phyloP scores from a whole-genome alignment of 1,140 invertebrate species.

The Euwallacea similis region DNA sequence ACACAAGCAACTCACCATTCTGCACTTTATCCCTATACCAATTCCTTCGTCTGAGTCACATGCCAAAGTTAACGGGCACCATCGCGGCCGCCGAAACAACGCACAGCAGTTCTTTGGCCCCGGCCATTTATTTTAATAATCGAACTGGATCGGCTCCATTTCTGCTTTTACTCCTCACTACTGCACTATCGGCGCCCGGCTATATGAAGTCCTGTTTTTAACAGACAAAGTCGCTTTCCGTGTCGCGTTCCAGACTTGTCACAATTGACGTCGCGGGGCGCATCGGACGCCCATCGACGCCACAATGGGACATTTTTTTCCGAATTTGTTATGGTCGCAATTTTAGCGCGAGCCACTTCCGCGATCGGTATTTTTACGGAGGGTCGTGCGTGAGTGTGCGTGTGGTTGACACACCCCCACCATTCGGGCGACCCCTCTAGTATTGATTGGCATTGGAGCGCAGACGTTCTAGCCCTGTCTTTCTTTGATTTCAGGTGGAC shows the following conservation, averaged over 20 bases:
- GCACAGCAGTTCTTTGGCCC: slow-evolving; percentile 9
- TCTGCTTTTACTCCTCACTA: background rate
- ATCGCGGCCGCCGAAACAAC: background rate
- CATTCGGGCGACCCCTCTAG: slow-evolving; percentile 22
- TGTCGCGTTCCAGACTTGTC: background rate
- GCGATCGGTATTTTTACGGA: background rate
- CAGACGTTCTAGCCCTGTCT: slow-evolving; percentile 6
- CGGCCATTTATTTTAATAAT: slow-evolving; percentile 5
- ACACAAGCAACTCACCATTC: background rate
- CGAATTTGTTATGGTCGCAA: slow-evolving; percentile 1
- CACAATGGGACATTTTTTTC: background rate
- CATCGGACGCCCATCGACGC: too few relatives aligned
- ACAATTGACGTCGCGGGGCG: background rate
- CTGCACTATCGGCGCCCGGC: background rate
- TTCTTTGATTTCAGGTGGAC: too few relatives aligned
- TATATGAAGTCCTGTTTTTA: background rate
- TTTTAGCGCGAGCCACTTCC: slow-evolving; percentile 5
- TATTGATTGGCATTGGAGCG: slow-evolving; percentile 31
- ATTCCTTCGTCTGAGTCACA: background rate
- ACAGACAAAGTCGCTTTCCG: too few relatives aligned
- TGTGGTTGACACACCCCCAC: slow-evolving; percentile 29
- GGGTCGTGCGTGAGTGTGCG: slow-evolving; percentile 18
- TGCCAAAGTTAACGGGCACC: background rate
- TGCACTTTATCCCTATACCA: background rate
- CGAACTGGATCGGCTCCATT: background rate